phyloP scores from a whole-genome alignment of 2,797 vertebrate genomes.

The Todus mexicanus region DNA sequence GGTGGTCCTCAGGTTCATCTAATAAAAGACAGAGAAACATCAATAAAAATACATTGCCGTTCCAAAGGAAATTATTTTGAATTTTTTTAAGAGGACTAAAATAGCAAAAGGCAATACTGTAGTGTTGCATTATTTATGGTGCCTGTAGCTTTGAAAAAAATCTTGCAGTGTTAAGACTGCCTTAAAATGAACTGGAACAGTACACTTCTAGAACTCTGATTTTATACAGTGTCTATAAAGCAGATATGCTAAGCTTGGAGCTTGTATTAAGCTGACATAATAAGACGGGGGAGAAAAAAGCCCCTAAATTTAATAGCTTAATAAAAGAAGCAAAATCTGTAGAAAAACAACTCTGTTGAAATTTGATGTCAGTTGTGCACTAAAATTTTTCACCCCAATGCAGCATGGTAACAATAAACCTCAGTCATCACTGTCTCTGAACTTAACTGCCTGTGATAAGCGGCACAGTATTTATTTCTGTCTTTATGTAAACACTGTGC shows the following conservation, averaged over 20 bases:
- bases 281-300: not conserved
- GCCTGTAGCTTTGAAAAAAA: not conserved
- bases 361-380: not conserved
- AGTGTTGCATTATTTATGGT: not conserved
- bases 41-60: not conserved
- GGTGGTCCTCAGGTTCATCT: not conserved
- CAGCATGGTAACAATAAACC: not conserved
- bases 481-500: slow-evolving; percentile 36
- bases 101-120: not conserved
- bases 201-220: not conserved
- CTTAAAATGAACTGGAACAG: not conserved
- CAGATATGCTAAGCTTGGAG: not conserved
- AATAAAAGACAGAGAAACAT: not conserved
- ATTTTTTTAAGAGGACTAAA: not conserved
- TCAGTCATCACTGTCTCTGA: slow-evolving; percentile 27
- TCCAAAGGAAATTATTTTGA: not conserved
- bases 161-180: not conserved
- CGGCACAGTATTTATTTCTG: slow-evolving; percentile 23
- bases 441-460: slow-evolving; percentile 14
- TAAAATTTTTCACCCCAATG: not conserved
- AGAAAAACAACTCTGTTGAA: not conserved
- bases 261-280: not conserved
- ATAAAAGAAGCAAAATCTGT: not conserved
- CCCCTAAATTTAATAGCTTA: not conserved
- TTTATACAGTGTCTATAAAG: not conserved